These are phyloP conservation scores for Ptilodon capucinus DNA, from an alignment of 2,888 invertebrate species.

Conservation along the genomic window DNA sequence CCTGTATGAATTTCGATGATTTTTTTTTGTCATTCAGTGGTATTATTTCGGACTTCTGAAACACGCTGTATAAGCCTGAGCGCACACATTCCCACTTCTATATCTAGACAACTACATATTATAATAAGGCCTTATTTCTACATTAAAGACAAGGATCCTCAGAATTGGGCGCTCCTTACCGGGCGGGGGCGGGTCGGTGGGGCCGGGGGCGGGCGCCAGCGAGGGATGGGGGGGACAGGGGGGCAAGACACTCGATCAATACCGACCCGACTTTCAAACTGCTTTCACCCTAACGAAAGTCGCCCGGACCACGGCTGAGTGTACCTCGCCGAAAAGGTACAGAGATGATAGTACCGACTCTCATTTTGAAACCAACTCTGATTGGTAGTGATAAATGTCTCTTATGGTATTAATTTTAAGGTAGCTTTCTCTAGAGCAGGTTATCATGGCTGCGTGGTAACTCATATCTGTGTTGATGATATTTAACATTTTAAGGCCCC, in stretches of 20 bases:
- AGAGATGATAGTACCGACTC: constrained; percentile 48
- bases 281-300: constrained; percentile 83
- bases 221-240: constrained; percentile 44
- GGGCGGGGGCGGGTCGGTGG: constrained; percentile 34
- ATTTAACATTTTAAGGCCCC: too few species aligned
- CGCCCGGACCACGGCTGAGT: constrained; percentile 73
- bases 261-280: constrained; percentile 83
- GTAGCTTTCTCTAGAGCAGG: too few species aligned
- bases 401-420: too few species aligned
- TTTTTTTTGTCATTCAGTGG: too few species aligned
- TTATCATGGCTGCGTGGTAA: too few species aligned
- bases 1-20: too few species aligned
- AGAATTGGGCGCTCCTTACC: constrained; percentile 73
- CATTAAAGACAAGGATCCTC: constrained; percentile 61
- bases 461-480: too few species aligned
- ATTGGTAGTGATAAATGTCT: too few species aligned
- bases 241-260: constrained; percentile 81
- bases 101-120: background rate
- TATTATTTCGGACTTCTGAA: too few species aligned
- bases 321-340: constrained; percentile 43
- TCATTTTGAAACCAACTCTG: too few species aligned
- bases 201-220: constrained; percentile 31
- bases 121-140: constrained; percentile 35
- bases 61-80: background rate
- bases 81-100: background rate